phyloP scores from a whole-genome alignment of 23 tunicate species.

The Ascidia mentula region DNA sequence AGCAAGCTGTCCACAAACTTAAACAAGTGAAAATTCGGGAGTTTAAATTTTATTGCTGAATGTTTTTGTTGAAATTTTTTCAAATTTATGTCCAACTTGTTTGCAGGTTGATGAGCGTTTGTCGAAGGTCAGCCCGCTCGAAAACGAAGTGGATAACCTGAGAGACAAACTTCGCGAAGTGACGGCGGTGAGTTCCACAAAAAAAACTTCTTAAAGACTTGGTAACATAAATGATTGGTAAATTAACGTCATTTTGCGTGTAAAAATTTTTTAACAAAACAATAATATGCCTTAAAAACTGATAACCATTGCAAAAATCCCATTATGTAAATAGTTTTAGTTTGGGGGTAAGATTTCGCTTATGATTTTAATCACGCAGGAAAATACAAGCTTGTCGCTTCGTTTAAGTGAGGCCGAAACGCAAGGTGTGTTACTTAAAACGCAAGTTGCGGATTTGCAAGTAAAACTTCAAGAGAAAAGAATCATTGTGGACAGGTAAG shows the following conservation, averaged over 20 bases:
- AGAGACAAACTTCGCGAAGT: slow-evolving; percentile 63
- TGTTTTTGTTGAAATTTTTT: neutral
- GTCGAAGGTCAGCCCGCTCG: slow-evolving; percentile 41
- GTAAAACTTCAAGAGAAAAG: slow-evolving; percentile 61
- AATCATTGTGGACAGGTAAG: neutral
- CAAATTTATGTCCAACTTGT: neutral
- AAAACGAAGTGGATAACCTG: slow-evolving; percentile 51
- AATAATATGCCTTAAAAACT: too few species aligned
- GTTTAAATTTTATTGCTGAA: neutral
- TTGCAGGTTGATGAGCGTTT: slow-evolving; percentile 74
- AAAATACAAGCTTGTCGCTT: slow-evolving; percentile 51
- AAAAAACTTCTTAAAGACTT: too few species aligned
- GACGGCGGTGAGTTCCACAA: slow-evolving; percentile 61
- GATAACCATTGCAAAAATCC: too few species aligned
- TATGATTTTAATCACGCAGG: slow-evolving; percentile 49
- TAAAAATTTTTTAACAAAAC: too few species aligned
- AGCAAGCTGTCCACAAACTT: slow-evolving; percentile 63
- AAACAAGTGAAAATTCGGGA: slow-evolving; percentile 36
- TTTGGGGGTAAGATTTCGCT: too few species aligned
- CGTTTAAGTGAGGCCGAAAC: slow-evolving; percentile 67
- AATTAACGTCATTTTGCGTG: too few species aligned
- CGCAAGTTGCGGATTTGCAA: slow-evolving; percentile 39
- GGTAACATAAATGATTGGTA: too few species aligned
- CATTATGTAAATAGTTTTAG: too few species aligned
- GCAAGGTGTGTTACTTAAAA: slow-evolving; percentile 39